These are phyloP conservation scores for Aphidius gifuensis DNA, from an alignment of 1,140 invertebrate genomes.

Conservation along the genomic window DNA sequence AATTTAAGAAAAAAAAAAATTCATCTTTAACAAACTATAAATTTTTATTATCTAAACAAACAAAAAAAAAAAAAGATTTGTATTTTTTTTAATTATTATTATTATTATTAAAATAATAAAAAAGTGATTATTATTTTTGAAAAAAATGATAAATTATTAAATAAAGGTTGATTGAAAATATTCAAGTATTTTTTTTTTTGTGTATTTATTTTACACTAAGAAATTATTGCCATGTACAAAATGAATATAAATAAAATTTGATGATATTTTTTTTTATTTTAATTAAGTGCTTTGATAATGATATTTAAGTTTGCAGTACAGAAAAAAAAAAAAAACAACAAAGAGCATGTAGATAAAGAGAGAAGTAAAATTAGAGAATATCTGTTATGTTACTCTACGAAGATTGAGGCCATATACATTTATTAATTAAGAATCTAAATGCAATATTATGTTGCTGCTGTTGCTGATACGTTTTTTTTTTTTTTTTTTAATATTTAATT, in stretches of 20 bases:
- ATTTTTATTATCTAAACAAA: too few species aligned
- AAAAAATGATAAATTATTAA: not conserved
- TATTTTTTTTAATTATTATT: too few species aligned
- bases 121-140: not conserved
- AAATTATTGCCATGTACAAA: constrained; percentile 50
- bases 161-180: not conserved
- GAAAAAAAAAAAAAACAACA: not conserved
- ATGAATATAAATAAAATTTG: constrained; percentile 50
- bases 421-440: constrained; percentile 8
- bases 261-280: too few species aligned
- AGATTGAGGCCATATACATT: not conserved
- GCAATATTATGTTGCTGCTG: constrained; percentile 17
- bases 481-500: not conserved
- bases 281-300: constrained; percentile 38
- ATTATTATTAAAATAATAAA: too few species aligned
- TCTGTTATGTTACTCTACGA: not conserved
- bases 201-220: constrained; percentile 39
- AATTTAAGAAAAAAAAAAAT: too few species aligned
- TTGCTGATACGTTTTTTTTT: not conserved
- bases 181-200: constrained; percentile 19
- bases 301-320: constrained; percentile 7
- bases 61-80: too few species aligned
- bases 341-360: not conserved
- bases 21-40: not conserved
- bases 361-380: not conserved